Evolutionary conservation across 2,113 vertebrate species (phyloP), one percentile per base, ranked within the genome.

Genomic region (Oncorhynchus clarkii): DNA sequence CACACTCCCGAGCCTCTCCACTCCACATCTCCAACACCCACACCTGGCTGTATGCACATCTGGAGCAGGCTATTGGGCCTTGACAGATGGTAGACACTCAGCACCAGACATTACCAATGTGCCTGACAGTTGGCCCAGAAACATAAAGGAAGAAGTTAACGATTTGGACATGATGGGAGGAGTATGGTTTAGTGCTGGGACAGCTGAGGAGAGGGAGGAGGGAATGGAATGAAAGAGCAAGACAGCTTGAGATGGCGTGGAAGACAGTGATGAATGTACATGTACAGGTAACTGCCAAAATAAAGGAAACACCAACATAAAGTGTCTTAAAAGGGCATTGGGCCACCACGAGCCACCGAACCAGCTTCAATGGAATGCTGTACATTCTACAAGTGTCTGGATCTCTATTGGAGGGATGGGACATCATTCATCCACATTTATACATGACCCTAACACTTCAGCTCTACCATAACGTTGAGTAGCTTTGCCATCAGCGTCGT

Each of bases 111-210:
- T 54, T 54, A 54, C 51, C 13, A 18, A 26, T 26, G 11, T 26
- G 60, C 60, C 22, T 9, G 22, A 16, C 64, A 66, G 24, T 26
- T 66, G 64, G 22, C 12, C 8, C 24, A 24, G 64, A 13, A 7
- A 26, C 22, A 24, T 5, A 29, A 66, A 27, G 24, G 26, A 66
- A 29, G 64, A 11, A 29, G 64, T 26, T 27, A 54, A 54, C 14
- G 16, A 54, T 54, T 54, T 54, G 51, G 51, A 54, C 51, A 54
- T 54, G 51, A 64, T 66, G 79, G 77, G 79, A 73, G 80, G 65
- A 74, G 73, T 74, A 80, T 26, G 67, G 67, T 78, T 85, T 82
- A 80, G 66, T 73, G 68, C 73, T 72, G 70, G 72, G 81, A 81
- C 65, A 80, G 78, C 76, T 81, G 84, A 82, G 22, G 29, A 57